Evolutionary conservation across 2,113 vertebrate genomes (phyloP).

Genomic region (Saiga tatarica): DNA sequence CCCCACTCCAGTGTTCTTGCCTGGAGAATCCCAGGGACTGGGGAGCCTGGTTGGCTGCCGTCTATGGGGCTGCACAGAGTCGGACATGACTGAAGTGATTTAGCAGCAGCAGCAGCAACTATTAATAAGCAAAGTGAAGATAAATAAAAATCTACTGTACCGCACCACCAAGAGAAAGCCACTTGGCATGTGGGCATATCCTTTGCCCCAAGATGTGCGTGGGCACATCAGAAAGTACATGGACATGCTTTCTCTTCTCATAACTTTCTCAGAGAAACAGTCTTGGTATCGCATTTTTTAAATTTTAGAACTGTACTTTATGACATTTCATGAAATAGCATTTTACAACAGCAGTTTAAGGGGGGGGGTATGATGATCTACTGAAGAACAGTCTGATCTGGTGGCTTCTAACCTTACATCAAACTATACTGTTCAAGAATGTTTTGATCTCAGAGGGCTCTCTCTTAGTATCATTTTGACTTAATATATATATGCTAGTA

Average conservation of each 20-base stretch:
- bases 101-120: no score
- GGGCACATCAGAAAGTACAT: accelerated
- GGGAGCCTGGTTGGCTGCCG: no score
- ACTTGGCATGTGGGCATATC: neutral
- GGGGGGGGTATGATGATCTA: neutral
- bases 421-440: neutral
- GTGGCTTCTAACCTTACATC: neutral
- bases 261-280: neutral
- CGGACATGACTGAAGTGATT: accelerated
- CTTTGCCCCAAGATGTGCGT: neutral
- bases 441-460: neutral
- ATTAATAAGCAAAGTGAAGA: neutral
- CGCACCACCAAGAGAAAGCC: neutral
- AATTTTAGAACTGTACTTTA: neutral
- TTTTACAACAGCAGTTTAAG: neutral
- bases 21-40: no score
- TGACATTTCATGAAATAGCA: neutral
- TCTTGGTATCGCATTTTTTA: neutral
- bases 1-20: no score
- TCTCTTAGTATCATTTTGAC: neutral
- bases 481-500: neutral
- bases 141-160: neutral
- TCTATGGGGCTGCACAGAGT: no score
- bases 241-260: neutral
- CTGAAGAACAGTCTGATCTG: neutral